A percentile compares a stretch with the other conserved stretches of the same genome.
These are phyloP conservation scores for Lysiphlebus fabarum DNA, from an alignment of 1,140 invertebrate species.

Conservation along the genomic window DNA sequence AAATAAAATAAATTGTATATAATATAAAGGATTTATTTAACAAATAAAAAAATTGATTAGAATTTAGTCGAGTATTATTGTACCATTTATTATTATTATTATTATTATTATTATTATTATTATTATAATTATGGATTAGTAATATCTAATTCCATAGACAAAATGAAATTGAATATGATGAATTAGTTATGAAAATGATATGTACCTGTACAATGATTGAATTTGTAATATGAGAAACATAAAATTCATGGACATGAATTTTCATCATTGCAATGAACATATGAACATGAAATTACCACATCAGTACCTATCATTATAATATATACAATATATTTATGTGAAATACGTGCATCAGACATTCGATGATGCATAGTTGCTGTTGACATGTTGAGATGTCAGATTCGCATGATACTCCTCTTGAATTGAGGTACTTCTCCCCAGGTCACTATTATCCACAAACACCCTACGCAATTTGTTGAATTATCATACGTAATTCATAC, in stretches of 20 bases:
- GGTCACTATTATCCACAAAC: constrained; percentile 45
- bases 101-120: neutral
- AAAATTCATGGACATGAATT: neutral
- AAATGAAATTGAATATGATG: no score
- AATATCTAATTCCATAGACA: neutral
- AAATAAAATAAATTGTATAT: no score
- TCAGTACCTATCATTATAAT: no score
- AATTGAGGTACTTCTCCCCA: constrained; percentile 27
- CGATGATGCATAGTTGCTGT: constrained; percentile 56
- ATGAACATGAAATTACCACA: constrained; percentile 15
- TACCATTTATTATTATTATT: no score
- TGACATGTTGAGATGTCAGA: constrained; percentile 52
- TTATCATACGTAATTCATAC: no score
- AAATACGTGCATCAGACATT: constrained; percentile 47
- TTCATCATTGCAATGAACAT: constrained; percentile 40
- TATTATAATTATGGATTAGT: neutral
- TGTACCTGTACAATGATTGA: neutral
- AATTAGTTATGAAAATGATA: no score
- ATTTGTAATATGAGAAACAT: neutral
- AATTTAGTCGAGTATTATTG: no score
- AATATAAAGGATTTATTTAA: no score
- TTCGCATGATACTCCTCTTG: constrained; percentile 47
- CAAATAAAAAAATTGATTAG: no score
- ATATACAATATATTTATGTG: no score
- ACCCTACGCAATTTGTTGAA: no score